Evolutionary conservation across 2,888 invertebrate species (phyloP), one percentile per base, ranked within the genome.

Genomic region (Coleophora deauratella): DNA sequence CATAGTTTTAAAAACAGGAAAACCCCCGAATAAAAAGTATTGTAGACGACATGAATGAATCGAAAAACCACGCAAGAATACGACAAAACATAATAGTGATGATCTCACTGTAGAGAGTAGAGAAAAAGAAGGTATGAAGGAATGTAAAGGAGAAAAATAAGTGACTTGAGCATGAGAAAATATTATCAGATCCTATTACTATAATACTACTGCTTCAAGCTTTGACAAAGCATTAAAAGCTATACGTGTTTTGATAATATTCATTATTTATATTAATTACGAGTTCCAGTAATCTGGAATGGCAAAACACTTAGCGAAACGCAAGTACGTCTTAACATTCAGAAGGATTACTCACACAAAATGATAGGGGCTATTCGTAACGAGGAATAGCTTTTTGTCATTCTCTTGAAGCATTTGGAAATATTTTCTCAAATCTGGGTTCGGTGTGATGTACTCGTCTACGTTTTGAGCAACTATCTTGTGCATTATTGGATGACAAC

Each of bases 341-440:
- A 41, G 27, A 39, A 27, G 15, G 21, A 35, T 10, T 39, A 88
- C 92, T 91, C 86, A 94, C 97, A 96, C 97, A 88, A 99, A 99
- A 61, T 93, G 92, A 70, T 91, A 98, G 0, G 98, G 98, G 70
- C 98, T 98, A 71, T 99, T 99, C 9, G 99, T 98, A 10, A 99
- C 96, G 43, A 99, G 87, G 75, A 99, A 99, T 51, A 98, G 85
- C 67, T 96, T 95, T 70, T 98, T 98, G 31, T 90, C 90, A 27
- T 91, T 90, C 0, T 88, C 82, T 47, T 89, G 87, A 9, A 99
- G 84, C 57, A 92, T 89, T 47, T 92, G 87, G 52, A 99, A 92
- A 66, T 95, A 95, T 41, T 84, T 86, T 46, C 89, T 86, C 40
- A 98, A 80, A 42, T 92, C 88, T 12, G 89, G 87, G 66, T 94